Base-by-base conservation (phyloP, 2,797 vertebrate species). In the Scleropages formosus region DNA sequence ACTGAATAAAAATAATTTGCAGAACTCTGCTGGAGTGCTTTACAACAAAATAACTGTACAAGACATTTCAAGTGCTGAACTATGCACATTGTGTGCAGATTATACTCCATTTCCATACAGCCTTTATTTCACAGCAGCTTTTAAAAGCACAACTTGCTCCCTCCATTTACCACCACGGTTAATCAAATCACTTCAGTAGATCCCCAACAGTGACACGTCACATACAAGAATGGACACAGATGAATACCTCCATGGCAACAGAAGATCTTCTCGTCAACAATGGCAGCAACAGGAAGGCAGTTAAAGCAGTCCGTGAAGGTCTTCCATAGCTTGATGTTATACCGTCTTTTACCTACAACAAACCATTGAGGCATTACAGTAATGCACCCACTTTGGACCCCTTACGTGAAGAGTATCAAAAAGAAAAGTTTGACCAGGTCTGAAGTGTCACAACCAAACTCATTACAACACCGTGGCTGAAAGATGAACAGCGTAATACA, bases 241-340 rank as follows among this genome's bases (percentile, higher is more conserved):
- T 8, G 58, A 65, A 78, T 88, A 93, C 92, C 92, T 91, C 92
- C 92, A 85, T 94, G 92, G 86, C 92, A 93, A 84, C 92, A 94
- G 88, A 93, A 94, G 79, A 93, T 94, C 88, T 94, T 93, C 82
- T 93, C 92, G 58, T 94, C 97, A 72, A 98, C 97, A 0, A 98
- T 98, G 75, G 97, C 97, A 0, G 97, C 96, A 0, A 98, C 96
- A 46, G 97, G 97, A 88, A 98, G 88, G 87, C 97, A 99, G 89
- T 99, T 99, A 88, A 99, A 98, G 87, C 97, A 99, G 88, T 99
- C 96, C 0, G 97, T 98, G 87, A 98, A 98, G 0, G 96, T 99
- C 86, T 99, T 99, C 97, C 96, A 98, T 56, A 99, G 90, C 85
- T 99, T 99, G 84, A 99, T 98, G 91, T 98, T 99, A 87, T 99